Evolutionary conservation across 2,888 invertebrate genomes (phyloP), one percentile per base, ranked within the genome.

Genomic region (Mimumesa dahlbomi): DNA sequence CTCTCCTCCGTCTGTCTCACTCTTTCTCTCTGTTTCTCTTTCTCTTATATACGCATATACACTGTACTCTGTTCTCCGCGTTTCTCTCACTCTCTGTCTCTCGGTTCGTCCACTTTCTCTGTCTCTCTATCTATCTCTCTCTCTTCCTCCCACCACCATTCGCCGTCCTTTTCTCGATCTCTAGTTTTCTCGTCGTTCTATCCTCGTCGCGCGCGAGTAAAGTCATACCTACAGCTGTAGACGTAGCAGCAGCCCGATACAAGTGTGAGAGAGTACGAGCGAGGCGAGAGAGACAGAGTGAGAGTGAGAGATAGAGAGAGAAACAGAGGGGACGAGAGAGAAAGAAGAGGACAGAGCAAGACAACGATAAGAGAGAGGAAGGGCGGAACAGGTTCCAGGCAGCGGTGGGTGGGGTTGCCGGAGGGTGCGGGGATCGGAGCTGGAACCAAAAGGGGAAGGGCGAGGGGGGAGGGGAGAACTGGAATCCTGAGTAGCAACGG

Each of bases 401-500:
- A 77, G 71, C 63, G 80, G 81, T 79, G 84, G 85, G 83, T 75
- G 83, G 85, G 81, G 84, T 77, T 77, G 75, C 76, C 63, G 82
- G 75, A 78, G 82, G 73, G 75, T 70, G 81, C 75, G 75, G 75
- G 75, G 74, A 73, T 74, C 50, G 71, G 75, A 73, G 76, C 73
- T 71, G 71, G 76, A 74, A 77, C 68, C 69, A 70, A 67, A 54
- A 49, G 63, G 43, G 68, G 58, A 49, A 62, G 45, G 63, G 45
- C 16, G 52, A 22, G 31, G 58, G 72, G 74, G 82, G 80, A 80
- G 79, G 82, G 82, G 85, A 86, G 85, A 88, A 89, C 88, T 88
- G 88, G 89, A 89, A 89, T 89, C 85, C 87, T 86, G 89, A 88
- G 88, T 88, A 89, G 89, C 88, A 89, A 87, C 88, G 87, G 86